Conservation (phyloP, 2,888 invertebrate genomes). For the Melanchra persicariae region DNA sequence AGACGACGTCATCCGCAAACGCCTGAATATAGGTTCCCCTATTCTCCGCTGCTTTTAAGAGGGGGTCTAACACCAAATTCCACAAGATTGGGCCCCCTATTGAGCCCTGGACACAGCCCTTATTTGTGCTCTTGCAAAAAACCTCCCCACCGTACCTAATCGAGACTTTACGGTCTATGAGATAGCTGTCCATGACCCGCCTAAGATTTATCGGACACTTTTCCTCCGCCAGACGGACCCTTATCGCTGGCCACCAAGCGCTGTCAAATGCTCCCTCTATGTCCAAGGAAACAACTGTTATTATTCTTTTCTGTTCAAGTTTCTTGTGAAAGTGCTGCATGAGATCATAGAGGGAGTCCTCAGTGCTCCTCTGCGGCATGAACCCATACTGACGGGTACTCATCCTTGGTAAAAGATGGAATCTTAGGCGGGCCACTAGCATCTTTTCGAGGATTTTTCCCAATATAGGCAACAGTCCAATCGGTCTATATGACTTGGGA, state of each 20-base stretch:
- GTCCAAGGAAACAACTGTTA: conserved; percentile 1
- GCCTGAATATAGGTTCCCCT: neutral
- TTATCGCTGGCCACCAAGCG: conserved; percentile 30
- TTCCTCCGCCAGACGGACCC: conserved; percentile 7
- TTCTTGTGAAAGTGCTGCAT: neutral
- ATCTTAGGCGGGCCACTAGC: neutral
- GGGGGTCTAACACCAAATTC: neutral
- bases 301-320: neutral
- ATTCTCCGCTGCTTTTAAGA: neutral
- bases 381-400: no score
- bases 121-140: neutral
- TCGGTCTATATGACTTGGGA: neutral
- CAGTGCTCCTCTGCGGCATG: neutral
- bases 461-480: conserved; percentile 8
- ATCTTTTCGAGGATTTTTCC: neutral
- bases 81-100: conserved; percentile 15
- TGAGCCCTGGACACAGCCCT: neutral
- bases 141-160: conserved; percentile 22
- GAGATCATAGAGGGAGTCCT: conserved; percentile 10
- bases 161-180: conserved; percentile 15
- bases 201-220: conserved; percentile 3
- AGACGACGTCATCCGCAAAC: conserved; percentile 15
- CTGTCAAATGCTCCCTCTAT: conserved; percentile 22
- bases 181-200: conserved; percentile 10
- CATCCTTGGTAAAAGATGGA: conserved; percentile 1